A percentile compares a stretch with the other conserved stretches of the same genome.
phyloP scores from a whole-genome alignment of 2,113 vertebrate genomes.

The Colinus virginianus region DNA sequence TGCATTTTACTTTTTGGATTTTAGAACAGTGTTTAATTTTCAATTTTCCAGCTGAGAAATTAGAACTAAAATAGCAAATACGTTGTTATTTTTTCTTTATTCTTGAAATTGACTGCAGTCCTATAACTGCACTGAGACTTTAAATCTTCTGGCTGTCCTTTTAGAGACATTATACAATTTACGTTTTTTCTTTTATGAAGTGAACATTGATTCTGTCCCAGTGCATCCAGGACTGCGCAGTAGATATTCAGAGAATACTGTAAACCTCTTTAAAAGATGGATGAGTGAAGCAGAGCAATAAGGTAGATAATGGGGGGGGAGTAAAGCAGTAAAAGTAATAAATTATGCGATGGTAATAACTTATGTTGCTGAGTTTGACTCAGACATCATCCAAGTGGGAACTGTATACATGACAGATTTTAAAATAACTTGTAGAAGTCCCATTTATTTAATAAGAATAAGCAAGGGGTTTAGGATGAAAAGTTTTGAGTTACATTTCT shows the following conservation, averaged over 20 bases:
- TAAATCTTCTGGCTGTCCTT: not conserved
- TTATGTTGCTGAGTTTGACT: not conserved
- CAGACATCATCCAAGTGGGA: not conserved
- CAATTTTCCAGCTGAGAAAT: not conserved
- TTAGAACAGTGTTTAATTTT: not conserved
- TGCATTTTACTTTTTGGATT: not conserved
- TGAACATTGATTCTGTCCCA: not conserved
- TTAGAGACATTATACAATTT: not conserved
- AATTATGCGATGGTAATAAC: not conserved
- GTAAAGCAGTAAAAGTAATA: not conserved
- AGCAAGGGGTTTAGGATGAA: not conserved
- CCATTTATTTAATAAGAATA: not conserved
- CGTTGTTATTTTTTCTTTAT: not conserved
- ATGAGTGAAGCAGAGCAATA: not conserved
- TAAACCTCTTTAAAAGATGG: not conserved
- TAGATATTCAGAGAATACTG: not conserved
- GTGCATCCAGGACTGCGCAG: not conserved
- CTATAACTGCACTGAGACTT: not conserved
- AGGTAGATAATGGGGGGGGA: not conserved
- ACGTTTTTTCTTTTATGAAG: not conserved
- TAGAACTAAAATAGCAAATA: not conserved
- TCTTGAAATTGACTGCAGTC: not conserved
- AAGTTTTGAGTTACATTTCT: slow-evolving; percentile 11
- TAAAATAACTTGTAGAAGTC: not conserved
- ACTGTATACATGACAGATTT: not conserved